phyloP scores from a whole-genome alignment of 1,140 invertebrate species.

The Apis mellifera region Amel_HAv3.1 CM009933.2:13105001-13105500 shows the following conservation, averaged over 20 bases:
- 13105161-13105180: background rate
- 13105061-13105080: too few relatives aligned
- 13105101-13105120: background rate
- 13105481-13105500: slow-evolving; percentile 3
- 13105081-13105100: too few relatives aligned
- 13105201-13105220: background rate
- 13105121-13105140: background rate
- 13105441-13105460: background rate
- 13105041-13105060: too few relatives aligned
- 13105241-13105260: slow-evolving; percentile 23
- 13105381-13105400: slow-evolving; percentile 10
- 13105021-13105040: too few relatives aligned
- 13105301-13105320: slow-evolving; percentile 40
- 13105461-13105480: slow-evolving; percentile 2
- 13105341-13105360: background rate
- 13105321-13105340: slow-evolving; percentile 32
- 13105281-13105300: slow-evolving; percentile 27
- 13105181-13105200: too few relatives aligned
- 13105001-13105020: too few relatives aligned
- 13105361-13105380: background rate
- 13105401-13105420: slow-evolving; percentile 20
- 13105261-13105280: slow-evolving; percentile 34
- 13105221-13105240: slow-evolving; percentile 26
- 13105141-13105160: background rate
- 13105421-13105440: background rate